phyloP scores from a whole-genome alignment of 2,797 vertebrate genomes.

The Pagetopsis macropterus region DNA sequence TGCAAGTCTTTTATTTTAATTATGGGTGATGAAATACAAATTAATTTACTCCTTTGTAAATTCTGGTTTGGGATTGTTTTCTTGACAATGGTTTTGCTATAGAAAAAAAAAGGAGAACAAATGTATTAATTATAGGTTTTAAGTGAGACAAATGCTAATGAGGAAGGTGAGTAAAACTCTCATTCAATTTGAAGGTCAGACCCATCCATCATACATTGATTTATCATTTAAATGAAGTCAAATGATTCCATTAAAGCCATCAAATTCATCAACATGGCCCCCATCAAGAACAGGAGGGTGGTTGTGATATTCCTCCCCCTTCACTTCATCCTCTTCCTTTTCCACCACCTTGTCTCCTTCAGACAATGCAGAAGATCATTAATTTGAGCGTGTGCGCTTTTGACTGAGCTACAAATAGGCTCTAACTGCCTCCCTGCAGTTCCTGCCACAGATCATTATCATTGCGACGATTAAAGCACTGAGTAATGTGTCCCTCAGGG shows the following conservation, averaged over 20 bases:
- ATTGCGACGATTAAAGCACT: slow-evolving; percentile 66
- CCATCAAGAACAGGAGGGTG: slow-evolving; percentile 43
- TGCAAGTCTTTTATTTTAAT: neutral
- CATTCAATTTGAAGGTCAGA: slow-evolving; percentile 28
- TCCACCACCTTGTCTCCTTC: slow-evolving; percentile 13
- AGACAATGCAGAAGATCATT: slow-evolving; percentile 50
- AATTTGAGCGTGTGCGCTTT: slow-evolving; percentile 58
- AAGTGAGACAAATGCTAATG: neutral
- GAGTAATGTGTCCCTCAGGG: slow-evolving; percentile 70
- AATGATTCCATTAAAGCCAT: slow-evolving; percentile 34
- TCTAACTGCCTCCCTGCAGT: slow-evolving; percentile 75
- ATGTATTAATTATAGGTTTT: neutral
- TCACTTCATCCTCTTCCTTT: slow-evolving; percentile 24
- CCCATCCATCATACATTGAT: slow-evolving; percentile 11
- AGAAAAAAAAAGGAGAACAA: neutral
- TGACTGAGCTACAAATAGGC: slow-evolving; percentile 74
- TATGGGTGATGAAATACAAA: neutral
- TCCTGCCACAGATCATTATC: slow-evolving; percentile 76
- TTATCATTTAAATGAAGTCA: slow-evolving; percentile 34
- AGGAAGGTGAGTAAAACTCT: slow-evolving; percentile 1
- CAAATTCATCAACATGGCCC: slow-evolving; percentile 17
- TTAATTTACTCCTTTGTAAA: neutral
- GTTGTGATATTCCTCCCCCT: slow-evolving; percentile 41
- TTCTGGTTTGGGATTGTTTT: neutral
- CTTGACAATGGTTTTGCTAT: neutral